phyloP scores from a whole-genome alignment of 2,113 vertebrate species.

The Falco punctatus region DNA sequence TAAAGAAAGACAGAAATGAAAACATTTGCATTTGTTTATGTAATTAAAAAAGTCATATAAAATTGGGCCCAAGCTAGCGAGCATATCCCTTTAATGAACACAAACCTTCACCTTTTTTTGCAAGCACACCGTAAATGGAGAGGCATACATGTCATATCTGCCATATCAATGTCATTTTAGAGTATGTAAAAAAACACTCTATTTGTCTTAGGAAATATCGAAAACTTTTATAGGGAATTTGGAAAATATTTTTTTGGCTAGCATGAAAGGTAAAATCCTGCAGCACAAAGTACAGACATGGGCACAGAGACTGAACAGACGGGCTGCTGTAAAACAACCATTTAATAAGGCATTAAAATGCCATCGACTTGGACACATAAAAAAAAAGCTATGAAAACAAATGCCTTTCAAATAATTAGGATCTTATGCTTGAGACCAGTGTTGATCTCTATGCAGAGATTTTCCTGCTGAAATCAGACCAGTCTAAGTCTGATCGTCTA shows the following conservation, averaged over 20 bases:
- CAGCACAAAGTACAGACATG: slow-evolving; percentile 76
- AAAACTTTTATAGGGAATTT: slow-evolving; percentile 74
- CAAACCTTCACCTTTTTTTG: slow-evolving; percentile 42
- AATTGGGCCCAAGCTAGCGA: background rate
- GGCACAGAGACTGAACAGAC: slow-evolving; percentile 76
- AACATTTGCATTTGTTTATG: slow-evolving; percentile 35
- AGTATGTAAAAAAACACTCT: slow-evolving; percentile 42
- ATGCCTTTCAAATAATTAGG: slow-evolving; percentile 85
- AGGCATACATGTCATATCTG: slow-evolving; percentile 4
- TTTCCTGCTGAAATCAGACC: slow-evolving; percentile 68
- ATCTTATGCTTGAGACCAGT: slow-evolving; percentile 78
- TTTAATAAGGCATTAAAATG: slow-evolving; percentile 87
- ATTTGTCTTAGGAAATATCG: slow-evolving; percentile 79
- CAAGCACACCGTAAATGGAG: slow-evolving; percentile 27
- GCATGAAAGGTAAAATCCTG: slow-evolving; percentile 74
- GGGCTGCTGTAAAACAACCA: slow-evolving; percentile 79
- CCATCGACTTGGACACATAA: slow-evolving; percentile 79
- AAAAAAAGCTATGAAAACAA: slow-evolving; percentile 81
- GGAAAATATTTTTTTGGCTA: slow-evolving; percentile 76
- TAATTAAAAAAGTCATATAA: slow-evolving; percentile 15
- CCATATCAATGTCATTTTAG: slow-evolving; percentile 59
- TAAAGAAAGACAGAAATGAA: slow-evolving; percentile 45
- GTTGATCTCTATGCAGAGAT: slow-evolving; percentile 70
- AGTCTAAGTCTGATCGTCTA: slow-evolving; percentile 53
- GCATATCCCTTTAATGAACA: background rate